Evolutionary conservation across 2,797 vertebrate genomes (phyloP), one percentile per base, ranked within the genome.

Genomic region (Pangasius krempfi): DNA sequence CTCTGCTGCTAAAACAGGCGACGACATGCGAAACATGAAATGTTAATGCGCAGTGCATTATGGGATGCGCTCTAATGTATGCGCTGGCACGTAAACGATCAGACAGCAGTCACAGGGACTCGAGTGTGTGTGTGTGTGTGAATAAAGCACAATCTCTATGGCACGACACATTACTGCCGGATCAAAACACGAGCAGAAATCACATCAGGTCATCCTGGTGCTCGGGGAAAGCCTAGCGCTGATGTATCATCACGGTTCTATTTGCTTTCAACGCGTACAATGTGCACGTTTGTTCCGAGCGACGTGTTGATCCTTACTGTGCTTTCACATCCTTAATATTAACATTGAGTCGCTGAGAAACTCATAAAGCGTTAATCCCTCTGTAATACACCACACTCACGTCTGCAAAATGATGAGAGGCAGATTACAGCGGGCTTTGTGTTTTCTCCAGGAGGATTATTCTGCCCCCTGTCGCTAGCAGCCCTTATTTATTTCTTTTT

Each of bases 81-180:
- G 27, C 0, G 6, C 56, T 27, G 56, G 20, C 56, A 50, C 25
- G 2, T 50, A 76, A 47, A 52, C 7, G 0, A 22, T 5, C 9
- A 9, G 7, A 73, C 20, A 73, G 40, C 40, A 75, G 50, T 79
- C n/a, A 79, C 76, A 30, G 50, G 5, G n/a, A 33, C 27, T 79
- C 4, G 56, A 30, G 27, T 62, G 70, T 75, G 52, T 72, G 66
- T 75, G 91, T 91, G 86, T 64, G 47, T 93, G 94, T 96, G 91
- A 92, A 95, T 95, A 95, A 94, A 92, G 86, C 93, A 93, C 90
- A 92, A 91, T 89, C 89, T 79, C 76, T 88, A 94, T 95, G 94
- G 94, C 94, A 94, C 92, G 92, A 92, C 92, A 92, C 92, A 94
- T 96, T 94, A 95, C 87, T 94, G 92, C 93, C 91, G 93, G 94